Evolutionary conservation across 1,140 invertebrate species (phyloP), one percentile per base, ranked within the genome.

Genomic region (Rhagoletis zephyria): DNA sequence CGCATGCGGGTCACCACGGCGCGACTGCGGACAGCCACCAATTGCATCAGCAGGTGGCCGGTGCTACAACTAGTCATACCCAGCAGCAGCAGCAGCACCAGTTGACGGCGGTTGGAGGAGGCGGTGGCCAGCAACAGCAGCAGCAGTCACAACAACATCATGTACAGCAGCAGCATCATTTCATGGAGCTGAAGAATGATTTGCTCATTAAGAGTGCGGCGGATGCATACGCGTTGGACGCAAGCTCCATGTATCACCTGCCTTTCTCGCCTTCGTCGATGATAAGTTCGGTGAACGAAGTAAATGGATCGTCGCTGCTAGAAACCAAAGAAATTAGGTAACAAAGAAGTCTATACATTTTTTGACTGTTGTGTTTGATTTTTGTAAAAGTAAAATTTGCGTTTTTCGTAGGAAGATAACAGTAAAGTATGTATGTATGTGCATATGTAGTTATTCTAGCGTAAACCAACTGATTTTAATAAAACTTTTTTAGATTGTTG

Each of bases 261-360:
- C 91, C 91, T 86, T 92, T 92, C 89, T 92, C 91, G 89, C 91
- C 91, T 60, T 92, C 90, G 1, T 92, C 91, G 77, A 92, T 92
- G 91, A 92, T 92, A 59, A 92, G 92, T 89, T 90, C 91, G 86
- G 91, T 92, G 30, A 92, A 91, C 88, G 91, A 92, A 88, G 91
- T 92, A 81, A 92, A 92, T 77, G 91, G 87, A 51, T 90, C 90
- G 85, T 92, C 91, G 14, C 89, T 92, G 89, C 89, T 92, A 90
- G 91, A 92, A 89, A 92, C 91, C 91, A 92, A 92, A 92, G 91
- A 92, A 89, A 92, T 92, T 92, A 92, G 91, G 91, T 92, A 92
- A 92, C 90, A 87, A 16, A 64, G 65, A 64, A 59, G 42, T 63
- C 42, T 45, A 4, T 48, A 48, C n/a, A 56, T 48, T 59, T 70